Percentiles rank a stretch among this genome's conserved stretches.
Conservation (phyloP, 2,888 invertebrate species). For the Chironomus riparius region DNA sequence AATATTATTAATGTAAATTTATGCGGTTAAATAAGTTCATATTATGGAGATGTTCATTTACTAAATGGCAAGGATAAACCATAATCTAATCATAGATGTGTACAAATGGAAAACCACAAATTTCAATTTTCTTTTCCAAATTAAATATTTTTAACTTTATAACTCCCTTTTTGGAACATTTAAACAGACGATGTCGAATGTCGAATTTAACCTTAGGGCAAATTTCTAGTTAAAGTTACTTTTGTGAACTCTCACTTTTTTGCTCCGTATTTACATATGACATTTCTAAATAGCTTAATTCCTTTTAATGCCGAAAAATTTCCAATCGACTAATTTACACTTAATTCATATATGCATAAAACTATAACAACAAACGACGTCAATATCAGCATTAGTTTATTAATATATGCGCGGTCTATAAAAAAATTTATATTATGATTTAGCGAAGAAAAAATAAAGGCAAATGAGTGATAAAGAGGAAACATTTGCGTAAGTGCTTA, state of each 20-base stretch:
- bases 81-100: too few species aligned
- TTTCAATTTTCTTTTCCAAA: too few species aligned
- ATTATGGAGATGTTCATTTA: too few species aligned
- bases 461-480: neutral
- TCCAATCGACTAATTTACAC: slow-evolving; percentile 18
- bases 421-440: too few species aligned
- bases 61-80: too few species aligned
- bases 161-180: too few species aligned
- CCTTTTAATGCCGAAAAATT: slow-evolving; percentile 6
- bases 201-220: neutral
- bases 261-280: neutral
- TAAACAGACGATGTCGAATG: too few species aligned
- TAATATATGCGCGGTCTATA: too few species aligned
- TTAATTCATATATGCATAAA: neutral
- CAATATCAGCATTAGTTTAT: neutral
- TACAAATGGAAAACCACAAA: neutral
- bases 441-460: neutral
- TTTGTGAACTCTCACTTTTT: neutral
- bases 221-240: neutral
- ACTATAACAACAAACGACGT: neutral
- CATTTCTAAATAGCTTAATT: neutral
- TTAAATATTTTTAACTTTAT: too few species aligned
- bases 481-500: neutral
- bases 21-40: too few species aligned
- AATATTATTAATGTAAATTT: too few species aligned